Evolutionary conservation across 2,797 vertebrate species (phyloP), one percentile per base, ranked within the genome.

Genomic region (Gadopsis bispinosus): DNA sequence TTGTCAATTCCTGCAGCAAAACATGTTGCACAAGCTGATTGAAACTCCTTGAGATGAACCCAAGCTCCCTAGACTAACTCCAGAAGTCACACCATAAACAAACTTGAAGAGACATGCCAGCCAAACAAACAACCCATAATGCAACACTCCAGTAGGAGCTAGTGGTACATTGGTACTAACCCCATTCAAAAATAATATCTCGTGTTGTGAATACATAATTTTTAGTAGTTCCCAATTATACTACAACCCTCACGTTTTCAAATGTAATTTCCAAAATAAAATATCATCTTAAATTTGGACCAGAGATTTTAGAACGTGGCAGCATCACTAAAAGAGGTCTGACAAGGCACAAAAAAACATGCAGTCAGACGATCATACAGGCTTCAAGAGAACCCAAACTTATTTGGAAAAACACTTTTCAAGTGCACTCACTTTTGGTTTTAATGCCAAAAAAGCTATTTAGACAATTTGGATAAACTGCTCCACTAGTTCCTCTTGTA

Each of bases 391-490:
- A 37, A 12, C 19, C 22, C 16, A 55, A 13, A 31, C 3, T 43
- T 20, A 43, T 45, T 69, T 55, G 56, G 51, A 45, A 68, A 19
- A 20, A 11, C 22, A 51, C 29, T 45, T 73, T 56, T 31, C 10
- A 45, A 35, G 20, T 26, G 11, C 6, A 13, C 12, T 50, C 16
- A 14, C 43, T 48, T 17, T 45, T 7, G 2, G 3, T 7, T 19
- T 53, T 16, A 14, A 39, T 26, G 37, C 65, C 48, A 69, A 55
- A 62, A 43, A 54, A 19, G 41, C 51, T 33, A 7, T 48, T 55
- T 39, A 29, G 22, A 41, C 45, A 22, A 71, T 48, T 55, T 39
- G 26, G 22, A 41, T 53, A 22, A 71, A 58, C 43, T 22, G 43
- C 39, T 33, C 65, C 51, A 10, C 51, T 22, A 39, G n/a, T 17